A percentile compares a stretch with the other conserved stretches of the same genome.
Conservation (phyloP, 37 sponge, comb jelly and placozoan genomes). For the Corticium candelabrum region DNA sequence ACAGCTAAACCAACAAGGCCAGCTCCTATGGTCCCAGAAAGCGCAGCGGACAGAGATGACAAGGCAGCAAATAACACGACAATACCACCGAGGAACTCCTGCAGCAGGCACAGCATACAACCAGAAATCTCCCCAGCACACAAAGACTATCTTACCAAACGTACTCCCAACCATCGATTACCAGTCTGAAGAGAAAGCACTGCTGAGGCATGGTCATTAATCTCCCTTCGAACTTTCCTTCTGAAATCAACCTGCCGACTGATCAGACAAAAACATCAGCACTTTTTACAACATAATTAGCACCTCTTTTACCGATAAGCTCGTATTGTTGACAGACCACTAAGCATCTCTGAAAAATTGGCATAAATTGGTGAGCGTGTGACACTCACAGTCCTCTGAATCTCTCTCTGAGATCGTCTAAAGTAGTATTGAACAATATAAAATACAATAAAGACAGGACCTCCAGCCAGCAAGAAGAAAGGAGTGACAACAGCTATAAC, state of each 20-base stretch:
- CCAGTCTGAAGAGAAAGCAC: neutral
- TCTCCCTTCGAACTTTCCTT: neutral
- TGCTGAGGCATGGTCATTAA: neutral
- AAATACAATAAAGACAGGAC: neutral
- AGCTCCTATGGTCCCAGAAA: conserved; percentile 64
- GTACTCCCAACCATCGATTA: neutral
- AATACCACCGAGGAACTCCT: conserved; percentile 68
- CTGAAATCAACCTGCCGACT: neutral
- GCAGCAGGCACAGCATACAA: neutral
- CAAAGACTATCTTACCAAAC: neutral
- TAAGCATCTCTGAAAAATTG: neutral
- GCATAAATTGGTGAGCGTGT: neutral
- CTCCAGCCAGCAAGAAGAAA: neutral
- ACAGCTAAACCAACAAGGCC: conserved; percentile 78
- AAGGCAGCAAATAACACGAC: conserved; percentile 53
- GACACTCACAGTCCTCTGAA: neutral
- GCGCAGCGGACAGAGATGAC: conserved; percentile 8
- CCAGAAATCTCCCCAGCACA: neutral
- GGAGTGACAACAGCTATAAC: neutral
- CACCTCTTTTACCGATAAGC: neutral
- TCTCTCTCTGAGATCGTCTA: neutral
- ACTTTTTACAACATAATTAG: neutral
- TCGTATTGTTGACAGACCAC: neutral
- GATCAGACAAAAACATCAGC: neutral
- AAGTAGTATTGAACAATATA: neutral